Evolutionary conservation across 2,797 vertebrate species (phyloP).

Genomic region (Masticophis lateralis): DNA sequence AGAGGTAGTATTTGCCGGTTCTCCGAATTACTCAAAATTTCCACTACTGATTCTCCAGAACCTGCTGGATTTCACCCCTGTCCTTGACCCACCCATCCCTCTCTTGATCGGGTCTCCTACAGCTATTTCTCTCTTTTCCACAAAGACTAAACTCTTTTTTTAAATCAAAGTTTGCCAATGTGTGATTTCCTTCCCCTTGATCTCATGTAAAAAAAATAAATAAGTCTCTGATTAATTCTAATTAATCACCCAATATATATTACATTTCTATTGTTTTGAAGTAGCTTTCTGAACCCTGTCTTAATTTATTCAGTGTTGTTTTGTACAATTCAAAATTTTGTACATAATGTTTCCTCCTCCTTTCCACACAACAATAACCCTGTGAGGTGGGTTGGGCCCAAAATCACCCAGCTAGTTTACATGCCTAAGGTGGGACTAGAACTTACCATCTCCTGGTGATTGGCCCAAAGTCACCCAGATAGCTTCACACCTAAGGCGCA

Average conservation of each 20-base stretch:
- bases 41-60: no score
- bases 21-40: no score
- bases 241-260: not conserved
- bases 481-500: not conserved
- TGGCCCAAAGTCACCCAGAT: no score
- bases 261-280: not conserved
- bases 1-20: no score
- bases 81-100: no score
- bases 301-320: not conserved
- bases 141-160: not conserved
- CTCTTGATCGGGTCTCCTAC: not conserved
- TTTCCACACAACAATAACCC: not conserved
- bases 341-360: not conserved
- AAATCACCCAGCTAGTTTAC: not conserved
- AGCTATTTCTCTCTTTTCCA: not conserved
- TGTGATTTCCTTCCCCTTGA: not conserved
- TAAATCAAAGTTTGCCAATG: not conserved
- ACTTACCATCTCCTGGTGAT: not conserved
- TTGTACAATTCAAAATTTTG: not conserved
- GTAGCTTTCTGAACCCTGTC: not conserved
- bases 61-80: no score
- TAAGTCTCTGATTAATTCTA: not conserved
- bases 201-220: not conserved
- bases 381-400: not conserved
- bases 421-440: not conserved